Base-by-base conservation (phyloP, 37 sponge, comb jelly and placozoan genomes). In the Oopsacas minuta region DNA sequence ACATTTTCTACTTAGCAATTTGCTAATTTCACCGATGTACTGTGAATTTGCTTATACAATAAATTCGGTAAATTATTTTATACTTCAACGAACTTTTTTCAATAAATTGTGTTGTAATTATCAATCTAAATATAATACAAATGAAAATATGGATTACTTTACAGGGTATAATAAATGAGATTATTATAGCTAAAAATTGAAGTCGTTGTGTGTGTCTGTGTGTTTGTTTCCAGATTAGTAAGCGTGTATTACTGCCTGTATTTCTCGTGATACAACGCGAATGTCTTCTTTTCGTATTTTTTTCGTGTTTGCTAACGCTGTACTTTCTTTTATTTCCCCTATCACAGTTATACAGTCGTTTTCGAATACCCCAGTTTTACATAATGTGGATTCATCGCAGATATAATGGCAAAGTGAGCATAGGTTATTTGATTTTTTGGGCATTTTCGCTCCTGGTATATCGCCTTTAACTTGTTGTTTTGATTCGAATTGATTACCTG, bases 391-490 rank as follows among this genome's bases (percentile, higher is more conserved):
- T n/a, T 61, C 17, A n/a, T 61, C 22, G 28, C 75, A 61, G 1
- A 61, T 61, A 61, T 25, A 61, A n/a, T 61, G 30, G 30, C 75
- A 61, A 10, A 61, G 75, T 61, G 75, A 61, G 22, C 75, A 61
- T 61, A 61, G 30, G 75, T 61, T 61, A 34, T 61, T 61, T 3
- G 75, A 61, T 61, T 61, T 61, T 61, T 61, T 61, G 5, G 75
- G 75, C 75, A 61, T 61, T 61, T 61, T 61, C 28, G 75, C 75
- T 5, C 75, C 75, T n/a, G 75, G 75, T 20, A n/a, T 61, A 34
- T 61, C 75, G 7, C 75, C 75, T 12, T 61, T 61, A 3, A 61
- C 22, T n/a, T 61, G 7, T 10, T 10, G 30, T n/a, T 61, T 61
- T 61, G 75, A 61, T 12, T 61, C 32, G 7, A 61, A 25, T 12